These are phyloP conservation scores for Coracias cyanogaster DNA, from an alignment of 2,797 vertebrate genomes.

Conservation along the genomic window DNA sequence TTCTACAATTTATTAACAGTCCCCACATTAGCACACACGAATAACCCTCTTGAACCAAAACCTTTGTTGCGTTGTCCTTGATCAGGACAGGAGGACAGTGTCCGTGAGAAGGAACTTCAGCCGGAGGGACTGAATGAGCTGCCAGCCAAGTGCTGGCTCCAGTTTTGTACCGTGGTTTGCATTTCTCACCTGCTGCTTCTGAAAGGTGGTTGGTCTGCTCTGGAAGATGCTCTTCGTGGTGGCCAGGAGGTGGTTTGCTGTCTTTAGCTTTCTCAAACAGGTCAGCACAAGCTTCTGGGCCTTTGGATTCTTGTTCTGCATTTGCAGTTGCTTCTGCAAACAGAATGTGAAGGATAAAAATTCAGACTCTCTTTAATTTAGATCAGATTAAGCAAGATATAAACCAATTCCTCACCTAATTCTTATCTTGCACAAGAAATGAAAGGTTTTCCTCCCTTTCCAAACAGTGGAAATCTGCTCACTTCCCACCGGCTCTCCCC, in stretches of 20 bases:
- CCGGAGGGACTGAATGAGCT: neutral
- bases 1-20: neutral
- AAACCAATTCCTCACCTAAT: neutral
- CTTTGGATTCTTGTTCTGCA: neutral
- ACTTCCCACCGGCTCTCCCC: neutral
- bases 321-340: conserved; percentile 15
- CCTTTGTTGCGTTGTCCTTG: no score
- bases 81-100: neutral
- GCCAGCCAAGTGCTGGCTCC: neutral
- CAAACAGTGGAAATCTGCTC: neutral
- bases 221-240: neutral
- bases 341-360: neutral
- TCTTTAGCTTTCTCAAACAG: conserved; percentile 7
- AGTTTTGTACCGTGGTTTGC: fast-evolving
- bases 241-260: neutral
- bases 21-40: neutral
- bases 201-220: fast-evolving
- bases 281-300: neutral
- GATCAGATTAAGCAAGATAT: neutral
- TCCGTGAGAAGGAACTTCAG: neutral
- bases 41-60: fast-evolving
- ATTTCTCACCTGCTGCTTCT: conserved; percentile 2
- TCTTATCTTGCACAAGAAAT: neutral
- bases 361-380: fast-evolving
- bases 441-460: neutral